A percentile compares a stretch with the other conserved stretches of the same genome.
Evolutionary conservation across 2,113 vertebrate genomes (phyloP).

Genomic region (Ia io): DNA sequence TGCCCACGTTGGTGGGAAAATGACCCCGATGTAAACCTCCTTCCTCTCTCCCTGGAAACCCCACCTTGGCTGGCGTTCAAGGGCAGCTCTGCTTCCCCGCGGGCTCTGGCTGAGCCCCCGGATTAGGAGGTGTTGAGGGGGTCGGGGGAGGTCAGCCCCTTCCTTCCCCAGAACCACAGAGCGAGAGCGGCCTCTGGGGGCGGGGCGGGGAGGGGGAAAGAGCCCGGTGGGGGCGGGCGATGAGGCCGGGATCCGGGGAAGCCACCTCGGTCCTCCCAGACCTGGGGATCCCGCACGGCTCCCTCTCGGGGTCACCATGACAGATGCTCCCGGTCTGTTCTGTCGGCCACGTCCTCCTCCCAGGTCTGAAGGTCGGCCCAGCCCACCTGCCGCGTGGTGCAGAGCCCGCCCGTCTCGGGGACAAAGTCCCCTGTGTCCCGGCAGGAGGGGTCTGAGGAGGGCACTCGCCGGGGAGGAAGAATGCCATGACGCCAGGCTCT

Average conservation of each 20-base stretch:
- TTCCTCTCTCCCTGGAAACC: slow-evolving; percentile 9
- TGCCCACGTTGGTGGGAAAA: background rate
- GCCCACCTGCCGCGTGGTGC: slow-evolving; percentile 76
- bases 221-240: background rate
- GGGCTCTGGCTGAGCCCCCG: background rate
- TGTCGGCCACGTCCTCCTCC: slow-evolving; percentile 84
- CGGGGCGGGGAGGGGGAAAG: background rate
- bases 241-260: background rate
- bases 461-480: slow-evolving; percentile 68
- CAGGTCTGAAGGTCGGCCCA: slow-evolving; percentile 84
- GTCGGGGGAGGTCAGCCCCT: background rate
- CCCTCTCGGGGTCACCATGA: slow-evolving; percentile 71
- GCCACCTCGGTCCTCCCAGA: background rate
- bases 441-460: slow-evolving; percentile 77
- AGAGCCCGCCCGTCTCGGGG: slow-evolving; percentile 79
- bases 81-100: background rate
- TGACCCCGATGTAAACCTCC: background rate
- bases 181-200: background rate
- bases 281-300: background rate
- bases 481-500: background rate
- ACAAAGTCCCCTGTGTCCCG: slow-evolving; percentile 80
- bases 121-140: background rate
- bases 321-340: slow-evolving; percentile 85
- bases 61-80: rapidly evolving
- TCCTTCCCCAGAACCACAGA: background rate